Base-by-base conservation (phyloP, 2,797 vertebrate species). In the Glyptemys insculpta region DNA sequence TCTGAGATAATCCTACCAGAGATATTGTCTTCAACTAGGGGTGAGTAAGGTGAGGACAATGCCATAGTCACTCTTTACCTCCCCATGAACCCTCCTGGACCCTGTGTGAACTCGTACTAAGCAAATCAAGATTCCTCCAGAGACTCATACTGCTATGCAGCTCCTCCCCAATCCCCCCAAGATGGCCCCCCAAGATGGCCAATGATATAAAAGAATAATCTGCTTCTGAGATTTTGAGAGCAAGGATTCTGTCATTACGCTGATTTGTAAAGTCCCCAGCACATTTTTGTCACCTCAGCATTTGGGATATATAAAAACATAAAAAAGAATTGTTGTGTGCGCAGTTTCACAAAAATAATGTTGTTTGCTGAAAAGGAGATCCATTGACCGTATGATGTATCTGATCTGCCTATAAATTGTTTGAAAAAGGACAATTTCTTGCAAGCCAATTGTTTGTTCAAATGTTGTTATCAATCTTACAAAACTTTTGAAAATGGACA, bases 301-400 rank as follows among this genome's bases (percentile, higher is more conserved):
- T 62, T 16, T 62, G 29, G 59, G 56, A 3, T 52, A 56, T 74
- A 37, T 68, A 37, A 23, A 72, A 21, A 41, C 19, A 72, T 72
- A 4, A 19, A 29, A 62, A 16, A 62, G 14, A 16, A 62, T 1
- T 18, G 37, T 25, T 76, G 12, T 47, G 10, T 47, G 12, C 14
- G 8, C 23, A 47, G 37, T 41, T 47, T 27, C 4, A 14, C 37
- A 76, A 25, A 44, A 44, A 14, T 72, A 21, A 16, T 49, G 1
- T 12, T 34, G 44, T 84, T 72, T 65, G 62, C 5, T 91, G 9
- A 56, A 85, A 93, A 56, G 3, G 41, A 11, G 57, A 27, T 41
- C 53, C 2, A 5, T n/a, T 83, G 0, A 31, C 11, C 1, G 1
- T 12, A 86, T 18, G 1, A 76, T 23, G 0, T 29, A 49, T 50